phyloP scores from a whole-genome alignment of 2,888 invertebrate species.

The Mimumesa dahlbomi region DNA sequence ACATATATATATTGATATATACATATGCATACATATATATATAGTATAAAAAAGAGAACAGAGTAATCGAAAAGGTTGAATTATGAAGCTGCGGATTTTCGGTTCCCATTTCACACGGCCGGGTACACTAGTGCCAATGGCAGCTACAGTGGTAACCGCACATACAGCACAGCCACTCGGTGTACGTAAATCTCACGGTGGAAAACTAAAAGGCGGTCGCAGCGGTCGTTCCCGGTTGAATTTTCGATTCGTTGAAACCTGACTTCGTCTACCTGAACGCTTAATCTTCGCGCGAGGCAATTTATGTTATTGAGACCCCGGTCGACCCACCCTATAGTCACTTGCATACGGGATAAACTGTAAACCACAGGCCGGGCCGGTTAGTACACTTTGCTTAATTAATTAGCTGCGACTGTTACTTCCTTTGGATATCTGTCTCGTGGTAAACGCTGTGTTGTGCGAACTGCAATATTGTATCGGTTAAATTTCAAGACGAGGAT shows the following conservation, averaged over 20 bases:
- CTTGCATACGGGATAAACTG: slow-evolving; percentile 50
- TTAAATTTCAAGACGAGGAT: too few species aligned
- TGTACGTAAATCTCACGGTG: slow-evolving; percentile 32
- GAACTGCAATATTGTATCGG: too few species aligned
- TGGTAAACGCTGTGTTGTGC: too few species aligned
- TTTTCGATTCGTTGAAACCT: slow-evolving; percentile 53
- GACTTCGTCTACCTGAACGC: slow-evolving; percentile 28
- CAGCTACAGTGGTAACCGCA: slow-evolving; percentile 16
- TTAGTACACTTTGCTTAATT: slow-evolving; percentile 47
- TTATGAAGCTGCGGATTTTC: too few species aligned
- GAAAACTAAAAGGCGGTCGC: slow-evolving; percentile 50
- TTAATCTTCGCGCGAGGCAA: slow-evolving; percentile 57
- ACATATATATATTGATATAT: too few species aligned
- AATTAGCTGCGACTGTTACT: slow-evolving; percentile 42
- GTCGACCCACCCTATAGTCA: slow-evolving; percentile 48
- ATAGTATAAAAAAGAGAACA: too few species aligned
- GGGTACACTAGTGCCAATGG: slow-evolving; percentile 1
- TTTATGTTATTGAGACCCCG: slow-evolving; percentile 63
- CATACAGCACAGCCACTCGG: slow-evolving; percentile 16
- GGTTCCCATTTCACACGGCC: neutral
- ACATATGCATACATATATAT: too few species aligned
- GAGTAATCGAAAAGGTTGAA: too few species aligned
- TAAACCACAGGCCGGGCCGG: slow-evolving; percentile 29
- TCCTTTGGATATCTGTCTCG: too few species aligned
- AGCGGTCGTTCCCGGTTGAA: slow-evolving; percentile 31